Base-by-base conservation (phyloP, 2,797 vertebrate species). In the Selene dorsalis region DNA sequence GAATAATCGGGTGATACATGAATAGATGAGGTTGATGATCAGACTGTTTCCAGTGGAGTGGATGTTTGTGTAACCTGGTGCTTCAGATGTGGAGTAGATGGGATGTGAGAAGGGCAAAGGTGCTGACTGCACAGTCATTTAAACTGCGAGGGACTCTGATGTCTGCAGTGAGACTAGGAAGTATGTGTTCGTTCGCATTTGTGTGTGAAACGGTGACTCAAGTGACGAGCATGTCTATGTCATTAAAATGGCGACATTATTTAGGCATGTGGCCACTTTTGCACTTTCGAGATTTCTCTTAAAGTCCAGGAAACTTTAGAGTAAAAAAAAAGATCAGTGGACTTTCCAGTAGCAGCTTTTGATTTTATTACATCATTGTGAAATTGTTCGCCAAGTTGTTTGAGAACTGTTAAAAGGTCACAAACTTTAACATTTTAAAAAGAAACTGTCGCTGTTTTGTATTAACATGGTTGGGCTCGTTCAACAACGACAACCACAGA, bases 51-150 rank as follows among this genome's bases (percentile, higher is more conserved):
- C 30, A 75, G 56, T 30, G 47, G 35, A 65, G n/a, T 77, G 76
- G 55, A 77, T 76, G 73, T 82, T 84, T 82, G 59, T 2, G 0
- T 82, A 64, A 80, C 65, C 60, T 63, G 74, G 1, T 43, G 62
- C 66, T 64, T 81, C 59, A 74, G 70, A 80, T 59, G 68, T 56
- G 16, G 62, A 71, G 41, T 76, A 17, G 26, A 68, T 68, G 50
- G 74, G 80, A 80, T 61, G 65, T 66, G 86, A 87, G 80, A 88
- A 90, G 89, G 88, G 63, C 83, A 88, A 83, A 77, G 74, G 82
- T 87, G 79, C 81, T 77, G 68, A 84, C 75, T 75, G 61, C 78
- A 74, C 72, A 69, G 69, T 87, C 75, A 87, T 84, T 83, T 79
- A 80, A 84, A 87, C 63, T 74, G 26, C 26, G 28, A 39, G 45